Conservation (phyloP, 2,797 vertebrate genomes). For the Thaleichthys pacificus region DNA sequence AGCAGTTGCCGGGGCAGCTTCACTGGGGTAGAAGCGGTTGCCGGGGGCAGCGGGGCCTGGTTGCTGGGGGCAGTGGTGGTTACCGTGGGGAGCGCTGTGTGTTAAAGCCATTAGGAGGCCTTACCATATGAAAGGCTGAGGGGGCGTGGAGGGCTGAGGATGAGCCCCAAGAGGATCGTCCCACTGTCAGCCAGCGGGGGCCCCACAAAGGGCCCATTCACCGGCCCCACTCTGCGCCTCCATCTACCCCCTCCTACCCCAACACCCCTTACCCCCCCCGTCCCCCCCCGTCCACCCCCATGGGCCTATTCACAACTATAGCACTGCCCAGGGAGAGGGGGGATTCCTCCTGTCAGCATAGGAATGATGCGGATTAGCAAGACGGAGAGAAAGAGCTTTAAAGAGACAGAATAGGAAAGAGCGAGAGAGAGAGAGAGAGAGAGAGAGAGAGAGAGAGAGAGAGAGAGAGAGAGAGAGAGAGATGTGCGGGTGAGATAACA, state of each 20-base stretch:
- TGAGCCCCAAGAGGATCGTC: constrained; percentile 78
- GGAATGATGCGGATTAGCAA: constrained; percentile 58
- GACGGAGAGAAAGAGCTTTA: constrained; percentile 21
- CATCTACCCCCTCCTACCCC: constrained; percentile 10
- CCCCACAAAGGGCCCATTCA: constrained; percentile 70
- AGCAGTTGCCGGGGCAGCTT: constrained; percentile 72
- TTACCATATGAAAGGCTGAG: constrained; percentile 85
- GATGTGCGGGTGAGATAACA: constrained; percentile 27
- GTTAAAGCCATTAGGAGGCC: constrained; percentile 79
- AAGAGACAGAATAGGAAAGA: constrained; percentile 23
- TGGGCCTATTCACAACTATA: constrained; percentile 57
- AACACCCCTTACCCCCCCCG: constrained; percentile 36
- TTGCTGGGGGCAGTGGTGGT: constrained; percentile 40
- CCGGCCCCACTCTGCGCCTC: constrained; percentile 4
- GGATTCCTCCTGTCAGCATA: constrained; percentile 64
- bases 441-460: constrained; percentile 13
- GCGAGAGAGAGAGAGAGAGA: constrained; percentile 22
- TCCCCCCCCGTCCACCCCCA: constrained; percentile 27
- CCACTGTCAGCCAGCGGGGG: constrained; percentile 82
- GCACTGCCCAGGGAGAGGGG: constrained; percentile 58
- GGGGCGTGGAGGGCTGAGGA: constrained; percentile 73
- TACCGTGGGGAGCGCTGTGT: constrained; percentile 56
- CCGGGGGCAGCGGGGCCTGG: constrained; percentile 51
- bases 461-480: constrained; percentile 12
- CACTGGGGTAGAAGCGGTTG: constrained; percentile 74